Conservation (phyloP, 1,140 invertebrate species). For the Leptinotarsa defecta region DNA sequence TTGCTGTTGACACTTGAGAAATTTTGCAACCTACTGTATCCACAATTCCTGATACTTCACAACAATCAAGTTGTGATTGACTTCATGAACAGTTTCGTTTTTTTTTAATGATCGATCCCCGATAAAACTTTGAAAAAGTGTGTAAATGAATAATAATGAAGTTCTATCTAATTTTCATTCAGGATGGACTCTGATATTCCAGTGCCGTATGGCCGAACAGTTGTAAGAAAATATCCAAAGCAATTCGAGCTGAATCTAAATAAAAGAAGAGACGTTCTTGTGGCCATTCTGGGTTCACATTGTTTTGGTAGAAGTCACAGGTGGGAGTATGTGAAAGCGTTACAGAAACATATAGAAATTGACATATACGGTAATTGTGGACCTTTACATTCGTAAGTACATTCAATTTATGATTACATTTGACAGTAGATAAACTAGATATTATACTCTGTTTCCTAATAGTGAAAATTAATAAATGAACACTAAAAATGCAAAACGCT, state of each 20-base stretch:
- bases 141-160: too few relatives aligned
- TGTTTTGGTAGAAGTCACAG: conserved; percentile 62
- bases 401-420: not conserved
- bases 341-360: conserved; percentile 62
- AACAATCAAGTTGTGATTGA: too few relatives aligned
- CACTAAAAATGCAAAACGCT: too few relatives aligned
- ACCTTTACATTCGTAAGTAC: conserved; percentile 44
- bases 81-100: too few relatives aligned
- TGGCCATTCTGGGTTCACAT: conserved; percentile 68
- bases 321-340: conserved; percentile 64
- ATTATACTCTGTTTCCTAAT: too few relatives aligned
- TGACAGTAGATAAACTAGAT: too few relatives aligned
- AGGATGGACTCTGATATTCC: conserved; percentile 70
- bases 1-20: too few relatives aligned
- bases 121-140: too few relatives aligned
- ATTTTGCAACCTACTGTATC: too few relatives aligned
- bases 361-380: conserved; percentile 65
- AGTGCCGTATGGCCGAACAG: conserved; percentile 68
- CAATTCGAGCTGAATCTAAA: conserved; percentile 8
- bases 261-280: conserved; percentile 57
- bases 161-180: conserved; percentile 28
- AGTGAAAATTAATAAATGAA: too few relatives aligned
- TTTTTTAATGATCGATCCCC: too few relatives aligned
- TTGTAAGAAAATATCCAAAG: conserved; percentile 48
- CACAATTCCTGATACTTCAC: too few relatives aligned